Evolutionary conservation across 2,797 vertebrate species (phyloP), one percentile per base, ranked within the genome.

Genomic region (Danio aesculapii): DNA sequence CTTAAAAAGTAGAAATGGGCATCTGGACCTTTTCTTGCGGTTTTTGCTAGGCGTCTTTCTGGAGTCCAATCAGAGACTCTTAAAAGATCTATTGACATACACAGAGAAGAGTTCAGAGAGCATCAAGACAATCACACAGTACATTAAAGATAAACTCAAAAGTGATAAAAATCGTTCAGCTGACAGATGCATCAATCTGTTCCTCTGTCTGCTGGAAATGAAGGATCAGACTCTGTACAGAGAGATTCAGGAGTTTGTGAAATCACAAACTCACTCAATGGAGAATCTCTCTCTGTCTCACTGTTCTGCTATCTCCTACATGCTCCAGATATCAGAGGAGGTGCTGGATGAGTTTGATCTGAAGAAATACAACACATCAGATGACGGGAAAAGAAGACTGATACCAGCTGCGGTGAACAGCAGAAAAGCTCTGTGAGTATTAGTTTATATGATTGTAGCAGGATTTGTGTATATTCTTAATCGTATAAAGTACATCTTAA

Each of bases 371-470:
- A 30, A 30, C 30, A 30, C 30, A 30, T 30, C 30, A 30, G 30
- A 30, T 30, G 30, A 3, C 8, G 49, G 4, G 7, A 50, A 8
- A 46, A 30, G 0, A 4, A 68, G 17, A 49, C 66, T 68, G 6
- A 50, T 50, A 49, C 46, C 66, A 50, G 66, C 66, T 16, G 46
- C 14, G 47, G 13, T 68, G 66, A 68, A 68, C 66, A 50, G 46
- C 66, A 68, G 46, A 68, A 68, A 50, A 50, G 66, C 66, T 68
- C 19, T 49, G 66, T 68, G 19, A 50, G 66, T 68, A 12, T 59
- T 58, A 59, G 2, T 64, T 1, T 11, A 17, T 1, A 3, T 30
- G 30, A 30, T 30, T 30, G 30, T 30, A 30, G 30, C 30, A 30
- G 30, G 30, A 30, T 30, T 30, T 30, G 30, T 30, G 3, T 3